Conservation (phyloP, 2,113 vertebrate species). For the Dunckerocampus dactyliophorus region DNA sequence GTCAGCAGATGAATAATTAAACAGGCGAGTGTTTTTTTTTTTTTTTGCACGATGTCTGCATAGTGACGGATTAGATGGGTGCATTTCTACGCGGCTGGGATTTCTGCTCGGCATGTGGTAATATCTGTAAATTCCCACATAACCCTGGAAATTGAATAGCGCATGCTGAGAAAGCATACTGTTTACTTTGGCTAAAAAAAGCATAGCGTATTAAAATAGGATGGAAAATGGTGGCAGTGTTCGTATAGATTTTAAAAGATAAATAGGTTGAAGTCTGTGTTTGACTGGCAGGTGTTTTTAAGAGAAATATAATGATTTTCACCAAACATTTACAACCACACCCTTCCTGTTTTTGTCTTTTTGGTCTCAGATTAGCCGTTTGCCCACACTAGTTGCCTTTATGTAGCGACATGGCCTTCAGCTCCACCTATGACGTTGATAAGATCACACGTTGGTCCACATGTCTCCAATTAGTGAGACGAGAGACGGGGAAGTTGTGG, state of each 20-base stretch:
- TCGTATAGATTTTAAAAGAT: too few species aligned
- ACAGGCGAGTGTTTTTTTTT: constrained; percentile 24
- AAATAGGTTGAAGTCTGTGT: too few species aligned
- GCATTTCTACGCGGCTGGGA: constrained; percentile 51
- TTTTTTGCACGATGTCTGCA: constrained; percentile 35
- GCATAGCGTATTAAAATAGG: too few species aligned
- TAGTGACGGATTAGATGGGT: constrained; percentile 48
- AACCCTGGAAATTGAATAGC: constrained; percentile 30
- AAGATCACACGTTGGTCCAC: constrained; percentile 9
- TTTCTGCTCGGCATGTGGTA: constrained; percentile 38
- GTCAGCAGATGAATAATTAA: constrained; percentile 50
- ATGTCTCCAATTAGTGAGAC: constrained; percentile 13
- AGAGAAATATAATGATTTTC: too few species aligned
- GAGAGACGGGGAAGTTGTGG: constrained; percentile 13
- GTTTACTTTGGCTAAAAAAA: not conserved
- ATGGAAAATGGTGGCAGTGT: too few species aligned
- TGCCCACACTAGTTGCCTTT: constrained; percentile 4
- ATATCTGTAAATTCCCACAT: constrained; percentile 37
- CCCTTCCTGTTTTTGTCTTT: not conserved
- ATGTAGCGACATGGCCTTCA: not conserved
- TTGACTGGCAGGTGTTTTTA: too few species aligned
- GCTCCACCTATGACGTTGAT: constrained; percentile 13
- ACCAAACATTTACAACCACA: not conserved
- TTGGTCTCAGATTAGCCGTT: not conserved
- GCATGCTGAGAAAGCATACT: constrained; percentile 23